A percentile compares a stretch with the other conserved stretches of the same genome.
phyloP scores from a whole-genome alignment of 2,113 vertebrate species.

The Oreotrochilus melanogaster region DNA sequence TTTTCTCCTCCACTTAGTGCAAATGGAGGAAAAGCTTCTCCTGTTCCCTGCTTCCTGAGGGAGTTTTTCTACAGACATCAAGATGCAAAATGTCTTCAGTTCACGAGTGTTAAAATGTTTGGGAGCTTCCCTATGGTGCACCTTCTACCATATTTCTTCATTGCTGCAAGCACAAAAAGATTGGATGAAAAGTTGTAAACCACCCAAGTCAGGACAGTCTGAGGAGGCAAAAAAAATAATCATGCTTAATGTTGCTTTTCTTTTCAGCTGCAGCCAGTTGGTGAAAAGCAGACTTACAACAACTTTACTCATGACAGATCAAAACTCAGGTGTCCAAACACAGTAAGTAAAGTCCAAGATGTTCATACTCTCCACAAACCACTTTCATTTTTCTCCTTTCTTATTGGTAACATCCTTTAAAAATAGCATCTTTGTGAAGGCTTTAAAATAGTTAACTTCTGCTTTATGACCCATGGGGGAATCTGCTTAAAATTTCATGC shows the following conservation, averaged over 20 bases:
- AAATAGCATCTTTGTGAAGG: background rate
- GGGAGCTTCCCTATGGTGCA: background rate
- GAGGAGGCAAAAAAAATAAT: background rate
- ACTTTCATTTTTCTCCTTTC: background rate
- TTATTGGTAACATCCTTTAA: background rate
- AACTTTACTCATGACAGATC: constrained; percentile 84
- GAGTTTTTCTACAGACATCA: background rate
- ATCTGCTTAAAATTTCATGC: background rate
- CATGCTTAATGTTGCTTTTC: background rate
- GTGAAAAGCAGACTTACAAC: constrained; percentile 86
- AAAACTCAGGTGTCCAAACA: constrained; percentile 86
- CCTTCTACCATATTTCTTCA: background rate
- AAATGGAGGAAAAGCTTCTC: background rate
- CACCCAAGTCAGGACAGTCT: background rate
- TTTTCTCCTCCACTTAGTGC: background rate
- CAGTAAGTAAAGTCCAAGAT: constrained; percentile 78
- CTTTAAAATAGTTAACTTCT: background rate
- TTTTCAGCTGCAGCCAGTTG: constrained; percentile 89
- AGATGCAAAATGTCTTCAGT: background rate
- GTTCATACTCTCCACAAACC: background rate
- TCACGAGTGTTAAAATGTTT: background rate
- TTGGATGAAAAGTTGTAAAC: background rate
- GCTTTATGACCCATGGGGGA: background rate
- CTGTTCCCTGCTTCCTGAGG: background rate
- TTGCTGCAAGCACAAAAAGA: background rate